Conservation (phyloP, 2,113 vertebrate genomes). For the Sakesphorus luctuosus region DNA sequence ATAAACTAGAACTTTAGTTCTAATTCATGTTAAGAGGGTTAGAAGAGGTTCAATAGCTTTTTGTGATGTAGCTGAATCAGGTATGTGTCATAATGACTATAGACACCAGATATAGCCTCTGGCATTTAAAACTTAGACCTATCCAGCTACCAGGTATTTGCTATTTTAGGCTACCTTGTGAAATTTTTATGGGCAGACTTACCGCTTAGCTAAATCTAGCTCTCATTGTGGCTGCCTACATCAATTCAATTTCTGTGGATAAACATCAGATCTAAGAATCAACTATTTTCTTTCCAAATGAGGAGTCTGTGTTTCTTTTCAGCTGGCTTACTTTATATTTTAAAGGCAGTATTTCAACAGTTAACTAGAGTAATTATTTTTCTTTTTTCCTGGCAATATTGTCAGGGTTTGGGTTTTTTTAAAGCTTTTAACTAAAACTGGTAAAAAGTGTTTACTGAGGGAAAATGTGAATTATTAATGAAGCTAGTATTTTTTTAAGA, state of each 20-base stretch:
- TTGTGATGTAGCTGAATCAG: background rate
- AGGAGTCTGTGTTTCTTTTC: background rate
- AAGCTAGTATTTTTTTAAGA: background rate
- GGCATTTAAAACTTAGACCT: background rate
- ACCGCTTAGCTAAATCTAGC: background rate
- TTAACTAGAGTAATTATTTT: background rate
- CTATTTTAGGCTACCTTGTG: background rate
- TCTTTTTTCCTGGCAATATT: background rate
- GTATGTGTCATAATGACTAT: background rate
- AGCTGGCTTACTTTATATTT: background rate
- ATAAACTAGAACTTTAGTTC: background rate
- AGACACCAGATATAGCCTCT: background rate
- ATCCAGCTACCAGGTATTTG: background rate
- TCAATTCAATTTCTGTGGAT: background rate
- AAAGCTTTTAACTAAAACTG: background rate
- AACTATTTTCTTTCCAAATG: background rate
- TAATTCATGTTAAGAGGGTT: background rate
- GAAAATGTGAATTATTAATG: background rate
- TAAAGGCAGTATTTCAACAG: background rate
- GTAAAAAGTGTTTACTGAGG: background rate
- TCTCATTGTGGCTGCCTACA: background rate
- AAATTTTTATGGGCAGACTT: background rate
- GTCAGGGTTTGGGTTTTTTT: background rate
- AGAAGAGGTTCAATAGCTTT: background rate
- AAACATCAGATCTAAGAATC: background rate